These are phyloP conservation scores for Liodrosophila aerea DNA, from an alignment of 2,888 invertebrate genomes.

Conservation along the genomic window DNA sequence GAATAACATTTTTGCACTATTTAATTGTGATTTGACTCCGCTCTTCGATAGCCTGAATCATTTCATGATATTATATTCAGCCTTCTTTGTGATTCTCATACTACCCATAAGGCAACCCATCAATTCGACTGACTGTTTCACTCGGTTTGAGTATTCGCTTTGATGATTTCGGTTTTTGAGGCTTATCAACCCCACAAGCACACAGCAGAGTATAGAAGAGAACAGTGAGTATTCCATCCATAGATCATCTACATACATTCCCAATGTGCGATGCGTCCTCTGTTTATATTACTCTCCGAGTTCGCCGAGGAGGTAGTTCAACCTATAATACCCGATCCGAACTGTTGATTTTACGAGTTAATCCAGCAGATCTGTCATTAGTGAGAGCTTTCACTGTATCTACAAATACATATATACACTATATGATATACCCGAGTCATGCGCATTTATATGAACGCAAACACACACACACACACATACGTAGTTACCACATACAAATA, in stretches of 20 bases:
- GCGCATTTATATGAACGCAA: constrained; percentile 64
- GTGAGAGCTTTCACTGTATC: constrained; percentile 68
- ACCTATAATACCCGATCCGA: constrained; percentile 24
- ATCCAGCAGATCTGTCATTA: constrained; percentile 35
- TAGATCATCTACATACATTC: too few relatives aligned
- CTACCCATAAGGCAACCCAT: constrained; percentile 27
- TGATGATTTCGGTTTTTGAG: constrained; percentile 69
- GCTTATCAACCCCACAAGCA: constrained; percentile 62
- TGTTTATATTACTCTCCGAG: too few relatives aligned
- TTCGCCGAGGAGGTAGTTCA: constrained; percentile 17
- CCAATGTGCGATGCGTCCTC: too few relatives aligned
- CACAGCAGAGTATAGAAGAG: too few relatives aligned
- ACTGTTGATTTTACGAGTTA: constrained; percentile 25
- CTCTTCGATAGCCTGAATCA: constrained; percentile 37
- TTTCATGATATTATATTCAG: constrained; percentile 64
- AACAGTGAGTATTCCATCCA: constrained; percentile 32
- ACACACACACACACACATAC: constrained; percentile 33
- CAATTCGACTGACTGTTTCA: constrained; percentile 20
- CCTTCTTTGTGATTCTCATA: constrained; percentile 69
- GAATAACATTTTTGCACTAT: background rate
- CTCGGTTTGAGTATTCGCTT: constrained; percentile 51
- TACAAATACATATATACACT: constrained; percentile 34
- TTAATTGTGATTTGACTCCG: constrained; percentile 10
- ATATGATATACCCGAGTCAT: constrained; percentile 68
- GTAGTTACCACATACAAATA: constrained; percentile 45